Base-by-base conservation (phyloP, 2,888 invertebrate species). In the Brachyptera putata region DNA sequence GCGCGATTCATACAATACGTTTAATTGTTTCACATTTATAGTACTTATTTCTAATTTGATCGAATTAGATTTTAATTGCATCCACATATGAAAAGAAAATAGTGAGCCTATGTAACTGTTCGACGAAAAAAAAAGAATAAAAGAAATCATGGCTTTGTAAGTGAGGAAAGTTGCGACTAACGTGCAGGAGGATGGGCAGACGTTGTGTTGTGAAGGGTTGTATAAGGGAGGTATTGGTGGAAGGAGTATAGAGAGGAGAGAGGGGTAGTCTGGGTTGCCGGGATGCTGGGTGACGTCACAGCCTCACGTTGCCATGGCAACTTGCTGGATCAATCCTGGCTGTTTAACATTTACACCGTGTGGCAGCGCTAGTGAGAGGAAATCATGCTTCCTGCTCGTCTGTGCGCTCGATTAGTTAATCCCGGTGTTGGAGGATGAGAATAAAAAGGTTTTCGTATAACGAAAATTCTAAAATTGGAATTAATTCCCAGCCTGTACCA, bases 291-390 rank as follows among this genome's bases (percentile, higher is more conserved):
- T 46, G 46, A 46, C 46, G 46, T 46, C 53, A 53, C 43, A 43
- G 16, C 43, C 21, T 43, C 18, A 4, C 53, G 53, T 36, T 13
- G 3, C 53, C 36, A 53, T 53, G 53, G 36, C 36, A n/a, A 53
- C 53, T 37, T 5, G 36, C 34, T 53, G 53, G 53, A 53, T 53
- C 53, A 53, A 53, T 53, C 53, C 18, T 43, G 49, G 41, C 21
- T 21, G 46, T 30, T 30, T 30, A 30, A 5, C 30, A 30, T 46
- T 21, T 21, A 5, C 46, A n/a, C 46, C 46, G 46, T 24, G 24
- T 21, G 24, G 21, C 24, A 46, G 46, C 46, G 46, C 46, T 46
- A 24, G 21, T 22, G 7, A 30, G 30, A 30, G 30, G 30, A 30
- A 30, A 30, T 30, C 30, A 30, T 5, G 11, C 7, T 30, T 30